Evolutionary conservation across 2,113 vertebrate species (phyloP).

Genomic region (Sturnus vulgaris): DNA sequence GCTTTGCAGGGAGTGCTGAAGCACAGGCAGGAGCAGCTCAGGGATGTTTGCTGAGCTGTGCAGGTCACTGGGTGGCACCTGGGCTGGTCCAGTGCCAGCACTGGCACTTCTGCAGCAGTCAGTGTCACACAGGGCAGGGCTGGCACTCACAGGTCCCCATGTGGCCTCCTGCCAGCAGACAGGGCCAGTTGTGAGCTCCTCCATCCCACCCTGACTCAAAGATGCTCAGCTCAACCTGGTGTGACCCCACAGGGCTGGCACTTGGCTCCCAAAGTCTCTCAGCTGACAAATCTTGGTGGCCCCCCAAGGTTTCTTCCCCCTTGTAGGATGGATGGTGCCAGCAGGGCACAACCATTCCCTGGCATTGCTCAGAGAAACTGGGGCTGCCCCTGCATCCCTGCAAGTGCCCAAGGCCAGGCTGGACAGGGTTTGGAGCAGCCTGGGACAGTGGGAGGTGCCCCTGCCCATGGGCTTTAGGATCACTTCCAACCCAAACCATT

Average conservation of each 20-base stretch:
- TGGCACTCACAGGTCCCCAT: background rate
- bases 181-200: background rate
- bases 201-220: background rate
- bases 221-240: background rate
- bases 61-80: background rate
- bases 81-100: background rate
- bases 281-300: background rate
- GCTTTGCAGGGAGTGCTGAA: background rate
- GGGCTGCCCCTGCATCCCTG: background rate
- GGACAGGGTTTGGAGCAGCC: accelerated
- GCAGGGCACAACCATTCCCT: background rate
- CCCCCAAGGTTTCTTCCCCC: background rate
- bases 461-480: background rate
- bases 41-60: background rate
- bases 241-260: accelerated
- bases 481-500: background rate
- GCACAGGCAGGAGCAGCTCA: background rate
- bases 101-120: accelerated
- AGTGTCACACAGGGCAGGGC: accelerated
- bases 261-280: background rate
- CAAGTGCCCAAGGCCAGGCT: accelerated
- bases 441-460: background rate
- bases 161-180: background rate
- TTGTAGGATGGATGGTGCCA: background rate
- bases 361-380: background rate